Evolutionary conservation across 92 coral and sea anemone species (phyloP), one percentile per base, ranked within the genome.

Genomic region (Palythoa grandiflora): DNA sequence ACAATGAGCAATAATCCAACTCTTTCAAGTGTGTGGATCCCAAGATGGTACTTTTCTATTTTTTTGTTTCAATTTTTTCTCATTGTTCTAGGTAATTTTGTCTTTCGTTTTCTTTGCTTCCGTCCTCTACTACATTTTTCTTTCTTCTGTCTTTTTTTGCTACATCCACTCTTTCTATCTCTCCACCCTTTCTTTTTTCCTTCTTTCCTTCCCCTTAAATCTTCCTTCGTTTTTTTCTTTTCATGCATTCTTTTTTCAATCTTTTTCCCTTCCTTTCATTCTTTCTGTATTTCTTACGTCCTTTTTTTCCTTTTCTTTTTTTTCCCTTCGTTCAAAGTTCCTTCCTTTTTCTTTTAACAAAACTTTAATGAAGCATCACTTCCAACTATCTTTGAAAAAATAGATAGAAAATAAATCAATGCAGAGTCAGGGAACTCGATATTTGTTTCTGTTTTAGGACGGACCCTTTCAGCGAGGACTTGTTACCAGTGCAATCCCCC

Each of bases 381-480:
- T 57, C 17, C 16, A 59, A 59, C 6, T 13, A 11, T 59, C 5
- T 17, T 14, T 59, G 10, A 13, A 57, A 57, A 9, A 17, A n/a
- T 57, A 17, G 65, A 55, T 36, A 68, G 10, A 9, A n/a, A n/a
- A n/a, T 35, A 11, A 14, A 70, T 70, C 39, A 35, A 70, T 28
- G 15, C 5, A 28, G 16, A 36, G 47, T 10, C 8, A 8, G 1
- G 4, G n/a, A 57, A 28, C 14, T 20, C 7, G 73, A 40, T 10
- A 36, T 53, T 14, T 54, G 50, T 35, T 72, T 53, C 68, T 16
- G 37, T 52, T 73, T 13, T 72, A 97, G 99, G 99, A 94, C 96
- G 20, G 98, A 93, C 68, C 96, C 99, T n/a, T 97, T 97, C 88
- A 91, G 93, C 66, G 95, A 97, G 71, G 99, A 97, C 71, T 81